These are phyloP conservation scores for Neelides sp. DNA, from an alignment of 1,140 invertebrate genomes.

Conservation along the genomic window DNA sequence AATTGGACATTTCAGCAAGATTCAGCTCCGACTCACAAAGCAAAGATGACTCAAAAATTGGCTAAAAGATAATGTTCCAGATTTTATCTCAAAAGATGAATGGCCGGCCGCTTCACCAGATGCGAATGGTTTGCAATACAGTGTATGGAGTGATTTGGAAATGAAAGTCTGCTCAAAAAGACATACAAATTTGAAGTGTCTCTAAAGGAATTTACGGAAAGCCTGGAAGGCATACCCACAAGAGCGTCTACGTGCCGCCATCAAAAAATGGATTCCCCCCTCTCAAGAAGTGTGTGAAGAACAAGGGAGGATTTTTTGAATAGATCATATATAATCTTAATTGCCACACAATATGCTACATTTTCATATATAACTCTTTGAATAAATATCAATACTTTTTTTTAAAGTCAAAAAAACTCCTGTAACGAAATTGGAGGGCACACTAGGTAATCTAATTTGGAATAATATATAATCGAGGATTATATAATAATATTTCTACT, in stretches of 20 bases:
- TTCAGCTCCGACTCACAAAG: constrained; percentile 15
- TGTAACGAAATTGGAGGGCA: no score
- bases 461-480: no score
- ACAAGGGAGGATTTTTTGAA: constrained; percentile 11
- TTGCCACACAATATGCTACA: no score
- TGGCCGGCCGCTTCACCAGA: constrained; percentile 13
- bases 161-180: not conserved
- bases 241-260: constrained; percentile 2
- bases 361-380: no score
- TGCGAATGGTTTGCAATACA: constrained; percentile 17
- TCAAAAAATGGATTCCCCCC: constrained; percentile 3
- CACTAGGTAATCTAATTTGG: no score
- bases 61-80: constrained; percentile 13
- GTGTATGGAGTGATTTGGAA: constrained; percentile 11
- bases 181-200: constrained; percentile 7
- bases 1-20: constrained; percentile 21
- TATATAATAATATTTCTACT: no score
- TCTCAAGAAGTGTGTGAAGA: constrained; percentile 6
- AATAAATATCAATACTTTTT: no score
- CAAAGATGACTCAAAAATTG: constrained; percentile 13
- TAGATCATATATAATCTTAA: no score
- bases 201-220: constrained; percentile 7
- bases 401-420: no score
- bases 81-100: constrained; percentile 7
- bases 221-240: constrained; percentile 3